Percentiles rank a stretch among this genome's conserved stretches.
phyloP scores from a whole-genome alignment of 2,797 vertebrate genomes.

The Rhyacichthys aspro region DNA sequence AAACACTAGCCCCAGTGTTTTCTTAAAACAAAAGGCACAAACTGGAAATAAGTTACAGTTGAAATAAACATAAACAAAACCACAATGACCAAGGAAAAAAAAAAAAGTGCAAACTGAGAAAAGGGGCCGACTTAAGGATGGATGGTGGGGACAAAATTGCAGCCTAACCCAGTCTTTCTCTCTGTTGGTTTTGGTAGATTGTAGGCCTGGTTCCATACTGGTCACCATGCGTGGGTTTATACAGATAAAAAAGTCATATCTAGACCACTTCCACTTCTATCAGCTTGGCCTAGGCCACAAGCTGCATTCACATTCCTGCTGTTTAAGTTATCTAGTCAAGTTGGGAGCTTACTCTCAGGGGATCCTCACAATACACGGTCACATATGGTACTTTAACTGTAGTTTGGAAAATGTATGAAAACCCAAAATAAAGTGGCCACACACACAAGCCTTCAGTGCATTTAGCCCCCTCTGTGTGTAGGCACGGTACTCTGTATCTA shows the following conservation, averaged over 20 bases:
- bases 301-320: conserved; percentile 44
- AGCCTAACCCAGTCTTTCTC: conserved; percentile 44
- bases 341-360: conserved; percentile 18
- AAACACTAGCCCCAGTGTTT: conserved; percentile 52
- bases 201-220: conserved; percentile 59
- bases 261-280: conserved; percentile 57
- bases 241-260: conserved; percentile 55
- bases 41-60: conserved; percentile 35
- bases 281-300: conserved; percentile 44
- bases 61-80: conserved; percentile 61
- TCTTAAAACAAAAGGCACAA: conserved; percentile 51
- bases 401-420: conserved; percentile 48
- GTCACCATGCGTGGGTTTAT: conserved; percentile 60
- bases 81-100: conserved; percentile 39
- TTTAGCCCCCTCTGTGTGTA: conserved; percentile 41
- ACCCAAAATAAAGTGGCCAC: conserved; percentile 48
- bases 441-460: conserved; percentile 34
- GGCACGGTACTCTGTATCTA: conserved; percentile 26
- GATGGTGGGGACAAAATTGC: conserved; percentile 43
- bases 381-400: conserved; percentile 53
- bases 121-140: conserved; percentile 34
- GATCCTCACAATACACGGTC: conserved; percentile 40
- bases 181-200: conserved; percentile 69
- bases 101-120: conserved; percentile 2
- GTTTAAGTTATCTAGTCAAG: conserved; percentile 64